These are phyloP conservation scores for Oreotragus oreotragus DNA, from an alignment of 2,113 vertebrate species.

Conservation along the genomic window DNA sequence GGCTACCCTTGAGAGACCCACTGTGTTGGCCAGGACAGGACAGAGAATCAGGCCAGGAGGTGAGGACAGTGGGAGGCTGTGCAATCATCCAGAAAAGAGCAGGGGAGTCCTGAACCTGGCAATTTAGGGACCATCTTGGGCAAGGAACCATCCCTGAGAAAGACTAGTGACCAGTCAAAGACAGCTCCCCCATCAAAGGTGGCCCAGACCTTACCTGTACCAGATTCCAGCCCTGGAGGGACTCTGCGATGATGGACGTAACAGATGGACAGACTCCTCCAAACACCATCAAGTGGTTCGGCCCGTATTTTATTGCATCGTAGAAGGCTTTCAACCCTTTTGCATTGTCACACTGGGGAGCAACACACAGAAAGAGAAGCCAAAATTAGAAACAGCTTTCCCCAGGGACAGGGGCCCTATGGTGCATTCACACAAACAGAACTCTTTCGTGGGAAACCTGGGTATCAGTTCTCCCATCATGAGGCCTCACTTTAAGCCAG, in stretches of 20 bases:
- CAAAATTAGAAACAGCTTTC: constrained; percentile 38
- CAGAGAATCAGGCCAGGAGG: neutral
- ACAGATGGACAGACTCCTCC: constrained; percentile 97
- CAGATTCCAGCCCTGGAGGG: constrained; percentile 97
- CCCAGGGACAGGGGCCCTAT: neutral
- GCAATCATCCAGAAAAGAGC: neutral
- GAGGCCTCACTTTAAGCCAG: neutral
- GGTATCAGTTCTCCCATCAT: neutral
- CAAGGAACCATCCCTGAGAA: neutral
- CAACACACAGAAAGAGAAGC: constrained; percentile 41
- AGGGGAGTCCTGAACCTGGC: neutral
- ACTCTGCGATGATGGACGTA: constrained; percentile 98
- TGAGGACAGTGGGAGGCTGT: neutral
- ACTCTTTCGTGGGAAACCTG: neutral
- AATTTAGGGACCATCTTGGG: neutral
- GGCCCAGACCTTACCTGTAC: constrained; percentile 90
- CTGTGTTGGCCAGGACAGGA: too few relatives aligned
- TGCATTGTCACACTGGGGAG: constrained; percentile 94
- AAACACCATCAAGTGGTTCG: constrained; percentile 99
- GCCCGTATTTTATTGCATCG: constrained; percentile 98
- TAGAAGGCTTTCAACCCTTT: constrained; percentile 99
- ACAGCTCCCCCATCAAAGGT: neutral
- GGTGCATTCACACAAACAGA: neutral
- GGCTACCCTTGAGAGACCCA: neutral
- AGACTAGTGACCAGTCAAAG: neutral